Base-by-base conservation (phyloP, 2,888 invertebrate species). In the Polymixis lichenea region DNA sequence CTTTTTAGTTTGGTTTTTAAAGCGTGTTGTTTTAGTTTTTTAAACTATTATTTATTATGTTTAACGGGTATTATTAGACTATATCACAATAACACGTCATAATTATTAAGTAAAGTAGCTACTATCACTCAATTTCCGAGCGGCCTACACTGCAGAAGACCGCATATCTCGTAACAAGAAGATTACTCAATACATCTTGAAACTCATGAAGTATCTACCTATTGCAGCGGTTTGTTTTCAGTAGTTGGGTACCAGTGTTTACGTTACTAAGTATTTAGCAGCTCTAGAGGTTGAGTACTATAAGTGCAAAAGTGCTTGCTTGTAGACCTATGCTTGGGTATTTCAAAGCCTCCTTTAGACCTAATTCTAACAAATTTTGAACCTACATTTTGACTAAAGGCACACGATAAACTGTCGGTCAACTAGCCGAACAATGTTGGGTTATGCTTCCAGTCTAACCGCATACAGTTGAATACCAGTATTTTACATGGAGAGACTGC, bases 181-280 rank as follows among this genome's bases (percentile, higher is more conserved):
- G 0, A 49, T 75, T 64, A 67, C 67, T 25, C 51, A 83, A 76
- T 51, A 51, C 49, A 28, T 60, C 70, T 79, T 67, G 43, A 49
- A 75, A 66, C 72, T 72, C 43, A 32, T 67, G 61, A 72, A 84
- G 81, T 62, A 51, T 64, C 49, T 43, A 46, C 43, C 49, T 43
- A 66, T 70, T 49, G 25, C n/a, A n/a, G 6, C 8, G 32, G 19
- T 72, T 67, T 70, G 77, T 84, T 80, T 82, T 84, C 81, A 82
- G 60, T 58, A 46, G 73, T 72, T 76, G 61, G 69, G 55, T 58
- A n/a, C 7, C 13, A 72, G 15, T 84, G 46, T 69, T 84, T 80
- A 70, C n/a, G 17, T 71, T 60, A 17, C 55, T 56, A 71, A 84
- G 81, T 70, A 80, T 62, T 81, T 74, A 84, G 49, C 79, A 9